Percentiles rank a stretch among this genome's conserved stretches.
Conservation (phyloP, 2,113 vertebrate species). For the Saiga tatarica region DNA sequence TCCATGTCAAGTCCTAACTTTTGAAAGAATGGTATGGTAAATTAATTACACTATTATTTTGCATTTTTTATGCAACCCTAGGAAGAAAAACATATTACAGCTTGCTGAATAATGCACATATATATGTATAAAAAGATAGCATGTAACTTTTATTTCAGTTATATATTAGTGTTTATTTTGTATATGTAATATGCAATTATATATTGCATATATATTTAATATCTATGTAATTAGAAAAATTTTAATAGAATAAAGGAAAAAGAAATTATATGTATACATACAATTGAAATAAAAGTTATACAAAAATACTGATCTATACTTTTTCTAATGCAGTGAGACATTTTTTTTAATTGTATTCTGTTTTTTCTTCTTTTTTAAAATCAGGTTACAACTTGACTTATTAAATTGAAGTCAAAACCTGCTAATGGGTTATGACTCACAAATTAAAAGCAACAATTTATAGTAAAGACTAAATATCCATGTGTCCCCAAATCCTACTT, state of each 20-base stretch:
- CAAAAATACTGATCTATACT: not conserved
- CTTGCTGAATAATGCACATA: not conserved
- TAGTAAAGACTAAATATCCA: not conserved
- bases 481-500: not conserved
- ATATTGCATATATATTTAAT: not conserved
- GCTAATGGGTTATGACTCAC: not conserved
- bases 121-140: not conserved
- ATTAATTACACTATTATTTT: not conserved
- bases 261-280: not conserved
- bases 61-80: not conserved
- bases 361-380: not conserved
- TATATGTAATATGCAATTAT: not conserved
- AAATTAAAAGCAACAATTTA: not conserved
- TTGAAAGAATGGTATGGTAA: not conserved
- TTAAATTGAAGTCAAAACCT: slow-evolving; percentile 4
- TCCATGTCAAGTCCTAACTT: too few species aligned
- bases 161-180: not conserved
- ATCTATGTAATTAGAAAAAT: not conserved
- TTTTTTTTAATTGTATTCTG: not conserved
- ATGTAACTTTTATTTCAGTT: not conserved
- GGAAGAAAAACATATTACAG: not conserved
- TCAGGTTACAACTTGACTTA: not conserved
- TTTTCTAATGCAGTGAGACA: not conserved
- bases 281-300: not conserved
- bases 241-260: not conserved